Evolutionary conservation across 2,113 vertebrate genomes (phyloP), one percentile per base, ranked within the genome.

Genomic region (Leptodactylus fuscus): DNA sequence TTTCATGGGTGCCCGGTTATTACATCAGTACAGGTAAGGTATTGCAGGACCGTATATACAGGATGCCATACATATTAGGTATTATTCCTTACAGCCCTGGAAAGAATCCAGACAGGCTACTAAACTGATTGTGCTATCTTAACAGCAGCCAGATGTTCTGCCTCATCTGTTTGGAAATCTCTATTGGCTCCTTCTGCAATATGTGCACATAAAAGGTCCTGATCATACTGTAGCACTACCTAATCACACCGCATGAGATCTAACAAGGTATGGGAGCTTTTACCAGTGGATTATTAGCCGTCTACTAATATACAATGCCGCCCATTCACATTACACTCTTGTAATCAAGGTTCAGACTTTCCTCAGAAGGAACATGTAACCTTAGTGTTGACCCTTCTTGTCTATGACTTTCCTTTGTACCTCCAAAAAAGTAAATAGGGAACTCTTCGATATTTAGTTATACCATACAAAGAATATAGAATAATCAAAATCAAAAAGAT

Each of bases 101-200:
- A 58, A 38, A 48, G 29, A 10, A 55, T 36, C 51, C 29, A 78
- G 6, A 5, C 24, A 51, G 36, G n/a, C 77, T 80, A 38, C 77
- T 80, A 80, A 80, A 5, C 32, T 80, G 77, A 80, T 80, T 62
- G 27, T 1, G 22, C n/a, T 80, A 60, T 80, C 53, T 80, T 80
- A 79, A 80, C 77, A 27, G 36, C 77, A 62, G 34, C 77, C 77
- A 80, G 77, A 80, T 80, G 77, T 79, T 58, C 20, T 58, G 32
- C 36, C 22, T 41, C 76, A 55, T 78, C 75, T 78, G 34, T 32
- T 44, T 80, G 55, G 13, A 60, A 80, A 80, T 80, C 32, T 44
- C 44, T n/a, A 60, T 58, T 27, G 53, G 53, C n/a, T 62, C 36
- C 77, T 60, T 80, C 36, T 62, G 22, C 36, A 41, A 60, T 80